Evolutionary conservation across 2,888 invertebrate genomes (phyloP).

Genomic region (Monoplex corrugatus): DNA sequence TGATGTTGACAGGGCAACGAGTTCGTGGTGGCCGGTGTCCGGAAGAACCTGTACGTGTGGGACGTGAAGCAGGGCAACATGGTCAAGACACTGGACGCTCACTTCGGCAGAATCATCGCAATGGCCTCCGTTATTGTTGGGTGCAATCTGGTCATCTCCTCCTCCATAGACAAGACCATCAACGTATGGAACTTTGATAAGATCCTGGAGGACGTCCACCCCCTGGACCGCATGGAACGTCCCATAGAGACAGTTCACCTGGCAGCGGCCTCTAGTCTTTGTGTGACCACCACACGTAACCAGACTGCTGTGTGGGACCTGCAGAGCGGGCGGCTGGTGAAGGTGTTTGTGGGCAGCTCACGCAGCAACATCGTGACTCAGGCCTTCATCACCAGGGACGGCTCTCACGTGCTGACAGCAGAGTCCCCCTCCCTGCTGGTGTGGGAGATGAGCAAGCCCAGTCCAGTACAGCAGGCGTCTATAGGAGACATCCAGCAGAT

Average conservation of each 20-base stretch:
- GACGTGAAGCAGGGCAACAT: constrained; percentile 90
- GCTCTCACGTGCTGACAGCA: constrained; percentile 91
- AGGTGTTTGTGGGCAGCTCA: constrained; percentile 94
- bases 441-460: constrained; percentile 91
- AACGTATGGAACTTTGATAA: constrained; percentile 99
- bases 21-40: constrained; percentile 96
- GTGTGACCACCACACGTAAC: constrained; percentile 95
- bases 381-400: constrained; percentile 92
- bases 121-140: constrained; percentile 92
- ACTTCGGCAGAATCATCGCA: constrained; percentile 97
- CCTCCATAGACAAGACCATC: constrained; percentile 97
- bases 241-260: constrained; percentile 92
- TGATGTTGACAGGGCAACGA: constrained; percentile 85
- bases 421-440: constrained; percentile 95
- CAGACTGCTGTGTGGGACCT: constrained; percentile 98
- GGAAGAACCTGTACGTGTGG: constrained; percentile 98
- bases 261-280: constrained; percentile 88
- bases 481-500: constrained; percentile 91
- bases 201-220: constrained; percentile 94
- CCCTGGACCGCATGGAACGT: constrained; percentile 92
- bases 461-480: constrained; percentile 91
- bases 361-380: constrained; percentile 97
- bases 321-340: constrained; percentile 90
- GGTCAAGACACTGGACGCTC: constrained; percentile 96
- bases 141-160: constrained; percentile 89